A percentile compares a stretch with the other conserved stretches of the same genome.
phyloP scores from a whole-genome alignment of 2,113 vertebrate genomes.

The Crotalus helleri region DNA sequence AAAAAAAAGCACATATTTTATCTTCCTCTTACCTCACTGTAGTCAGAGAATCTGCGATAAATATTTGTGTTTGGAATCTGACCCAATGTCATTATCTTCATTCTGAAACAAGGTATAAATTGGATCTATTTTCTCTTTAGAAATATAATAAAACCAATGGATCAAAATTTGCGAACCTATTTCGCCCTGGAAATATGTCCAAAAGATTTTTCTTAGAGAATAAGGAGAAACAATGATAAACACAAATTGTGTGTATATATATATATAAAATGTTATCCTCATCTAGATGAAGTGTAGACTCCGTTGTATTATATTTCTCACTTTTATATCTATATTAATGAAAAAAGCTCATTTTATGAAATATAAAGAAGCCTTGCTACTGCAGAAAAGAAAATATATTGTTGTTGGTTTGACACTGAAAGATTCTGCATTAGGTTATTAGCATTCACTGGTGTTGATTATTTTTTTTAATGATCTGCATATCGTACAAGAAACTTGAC shows the following conservation, averaged over 20 bases:
- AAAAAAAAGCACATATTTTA: not conserved
- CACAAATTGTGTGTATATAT: not conserved
- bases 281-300: not conserved
- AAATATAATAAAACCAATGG: slow-evolving; percentile 2
- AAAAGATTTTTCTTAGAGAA: not conserved
- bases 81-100: slow-evolving; percentile 61
- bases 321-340: not conserved
- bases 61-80: slow-evolving; percentile 71
- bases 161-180: not conserved
- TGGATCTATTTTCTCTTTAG: slow-evolving; percentile 32
- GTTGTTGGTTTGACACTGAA: not conserved
- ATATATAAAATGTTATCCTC: not conserved
- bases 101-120: slow-evolving; percentile 60
- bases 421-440: not conserved
- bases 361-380: no score
- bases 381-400: not conserved
- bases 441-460: not conserved
- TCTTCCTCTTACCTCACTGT: slow-evolving; percentile 57
- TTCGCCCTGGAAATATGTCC: not conserved
- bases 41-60: slow-evolving; percentile 61
- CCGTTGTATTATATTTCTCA: not conserved
- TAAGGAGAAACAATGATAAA: not conserved
- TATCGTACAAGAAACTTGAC: not conserved
- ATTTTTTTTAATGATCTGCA: not conserved
- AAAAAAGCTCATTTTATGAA: not conserved